Base-by-base conservation (phyloP, 2,888 invertebrate genomes). In the Scaptomyza caliginosa region DNA sequence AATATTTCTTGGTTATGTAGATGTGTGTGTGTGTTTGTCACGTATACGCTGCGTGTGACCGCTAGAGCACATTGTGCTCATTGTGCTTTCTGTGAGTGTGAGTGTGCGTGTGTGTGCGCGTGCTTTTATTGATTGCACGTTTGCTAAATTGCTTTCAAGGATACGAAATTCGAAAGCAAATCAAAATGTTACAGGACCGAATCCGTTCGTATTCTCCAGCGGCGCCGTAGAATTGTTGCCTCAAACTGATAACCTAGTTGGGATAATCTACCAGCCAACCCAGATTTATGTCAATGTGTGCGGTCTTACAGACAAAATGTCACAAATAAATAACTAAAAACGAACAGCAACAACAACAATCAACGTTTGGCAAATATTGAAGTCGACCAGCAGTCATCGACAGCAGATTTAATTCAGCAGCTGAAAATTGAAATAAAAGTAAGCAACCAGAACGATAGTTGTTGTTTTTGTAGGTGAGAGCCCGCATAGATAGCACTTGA, bases 101-200 rank as follows among this genome's bases (percentile, higher is more conserved):
- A 3, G 21, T 23, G 19, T 26, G 48, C 39, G 51, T 49, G 45
- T 66, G 56, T 51, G 26, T 43, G 38, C 52, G 40, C 36, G 46
- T 67, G 42, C 67, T 55, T 68, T 80, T 86, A 86, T 81, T 86
- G 84, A 86, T 86, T 84, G 72, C 67, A 74, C 69, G 56, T 57
- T 60, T 67, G 60, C 64, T 63, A 45, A 49, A 46, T 52, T 8
- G 49, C 62, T 39, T 42, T 57, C 67, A 67, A 67, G 72, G 77
- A 67, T 67, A 67, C 56, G 8, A 52, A 48, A 63, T 45, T 40
- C 50, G 36, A 16, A 50, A 24, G 51, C 58, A 50, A 39, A 11
- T 66, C 62, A 75, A 85, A 77, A 74, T 81, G 46, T 58, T 67
- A 49, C 63, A 39, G 66, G 63, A 48, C 36, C 26, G 19, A 55